A percentile compares a stretch with the other conserved stretches of the same genome.
Conservation (phyloP, 2,797 vertebrate species). For the Mycteria americana region DNA sequence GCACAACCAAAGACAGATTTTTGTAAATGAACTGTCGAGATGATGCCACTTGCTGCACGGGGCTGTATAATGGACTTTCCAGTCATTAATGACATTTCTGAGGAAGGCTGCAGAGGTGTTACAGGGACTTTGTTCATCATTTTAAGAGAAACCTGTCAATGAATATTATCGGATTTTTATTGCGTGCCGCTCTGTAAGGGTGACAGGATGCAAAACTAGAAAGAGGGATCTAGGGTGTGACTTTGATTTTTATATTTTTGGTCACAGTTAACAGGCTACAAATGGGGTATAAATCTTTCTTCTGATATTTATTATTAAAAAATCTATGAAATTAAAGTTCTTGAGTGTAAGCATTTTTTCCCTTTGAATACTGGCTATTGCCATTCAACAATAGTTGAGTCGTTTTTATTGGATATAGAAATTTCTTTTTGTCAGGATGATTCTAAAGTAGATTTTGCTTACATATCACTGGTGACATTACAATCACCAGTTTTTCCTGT, state of each 20-base stretch:
- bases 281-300: background rate
- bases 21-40: background rate
- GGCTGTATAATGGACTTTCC: background rate
- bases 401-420: background rate
- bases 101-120: background rate
- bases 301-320: background rate
- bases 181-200: background rate
- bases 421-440: background rate
- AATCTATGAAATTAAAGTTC: background rate
- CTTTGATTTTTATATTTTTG: background rate
- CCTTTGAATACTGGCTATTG: background rate
- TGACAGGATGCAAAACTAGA: background rate
- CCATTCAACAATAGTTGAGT: background rate
- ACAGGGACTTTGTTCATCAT: background rate
- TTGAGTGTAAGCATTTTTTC: background rate
- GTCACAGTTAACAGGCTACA: background rate
- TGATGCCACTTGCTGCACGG: background rate
- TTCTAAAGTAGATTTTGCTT: background rate
- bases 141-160: background rate
- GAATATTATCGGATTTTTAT: background rate
- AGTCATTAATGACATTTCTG: background rate
- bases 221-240: background rate
- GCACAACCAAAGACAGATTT: background rate
- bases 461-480: background rate
- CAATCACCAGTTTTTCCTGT: background rate